Evolutionary conservation across 2,888 invertebrate genomes (phyloP).

Genomic region (Catonia carolina): DNA sequence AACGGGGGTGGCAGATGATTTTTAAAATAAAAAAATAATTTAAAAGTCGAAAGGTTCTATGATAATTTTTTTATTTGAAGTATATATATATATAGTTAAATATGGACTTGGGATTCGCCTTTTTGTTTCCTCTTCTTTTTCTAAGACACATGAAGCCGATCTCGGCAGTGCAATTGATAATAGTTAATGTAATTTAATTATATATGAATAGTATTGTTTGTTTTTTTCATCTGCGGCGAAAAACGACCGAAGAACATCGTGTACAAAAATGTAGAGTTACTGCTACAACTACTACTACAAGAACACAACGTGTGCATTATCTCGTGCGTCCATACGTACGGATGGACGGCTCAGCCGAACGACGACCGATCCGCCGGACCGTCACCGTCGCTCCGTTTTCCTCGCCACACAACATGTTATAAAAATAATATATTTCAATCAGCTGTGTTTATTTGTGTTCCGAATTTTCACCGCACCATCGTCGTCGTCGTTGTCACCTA

Average conservation of each 20-base stretch:
- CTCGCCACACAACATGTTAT: too few species aligned
- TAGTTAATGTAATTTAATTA: not conserved
- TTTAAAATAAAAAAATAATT: constrained; percentile 25
- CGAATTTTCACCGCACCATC: too few species aligned
- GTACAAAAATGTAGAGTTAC: too few species aligned
- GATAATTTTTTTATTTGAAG: constrained; percentile 22
- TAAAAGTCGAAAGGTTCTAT: constrained; percentile 23
- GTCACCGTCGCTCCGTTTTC: too few species aligned
- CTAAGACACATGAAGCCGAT: not conserved
- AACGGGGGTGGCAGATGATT: constrained; percentile 24
- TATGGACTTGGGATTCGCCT: constrained; percentile 11
- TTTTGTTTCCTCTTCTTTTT: constrained; percentile 4
- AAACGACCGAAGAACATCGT: constrained; percentile 2
- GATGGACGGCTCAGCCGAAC: too few species aligned
- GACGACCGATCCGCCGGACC: too few species aligned
- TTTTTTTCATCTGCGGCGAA: constrained; percentile 11
- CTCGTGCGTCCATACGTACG: too few species aligned
- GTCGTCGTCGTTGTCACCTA: too few species aligned
- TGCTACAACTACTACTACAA: too few species aligned
- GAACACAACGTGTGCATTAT: too few species aligned
- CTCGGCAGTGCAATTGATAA: constrained; percentile 15
- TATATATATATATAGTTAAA: constrained; percentile 6
- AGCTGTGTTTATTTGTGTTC: too few species aligned
- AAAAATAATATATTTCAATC: too few species aligned
- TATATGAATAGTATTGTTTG: not conserved